These are phyloP conservation scores for Drosophila kanekoi DNA, from an alignment of 2,888 invertebrate genomes.

Conservation along the genomic window DNA sequence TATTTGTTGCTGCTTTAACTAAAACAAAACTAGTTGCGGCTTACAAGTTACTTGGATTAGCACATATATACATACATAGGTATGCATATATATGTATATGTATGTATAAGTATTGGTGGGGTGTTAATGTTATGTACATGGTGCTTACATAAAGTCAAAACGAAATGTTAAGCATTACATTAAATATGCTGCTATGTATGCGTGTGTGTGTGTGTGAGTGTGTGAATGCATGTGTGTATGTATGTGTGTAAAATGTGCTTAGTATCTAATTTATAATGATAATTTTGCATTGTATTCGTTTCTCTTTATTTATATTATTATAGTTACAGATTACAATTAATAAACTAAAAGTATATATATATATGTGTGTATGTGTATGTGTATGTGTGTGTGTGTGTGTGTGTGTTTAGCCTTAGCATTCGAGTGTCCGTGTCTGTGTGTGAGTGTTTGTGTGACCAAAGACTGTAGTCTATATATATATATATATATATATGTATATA, in stretches of 20 bases:
- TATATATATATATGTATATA: slow-evolving; percentile 19
- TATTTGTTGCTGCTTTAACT: slow-evolving; percentile 27
- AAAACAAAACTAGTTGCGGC: slow-evolving; percentile 43
- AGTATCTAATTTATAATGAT: slow-evolving; percentile 36
- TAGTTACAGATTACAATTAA: slow-evolving; percentile 24
- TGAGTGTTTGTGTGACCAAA: slow-evolving; percentile 31
- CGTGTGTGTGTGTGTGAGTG: slow-evolving; percentile 15
- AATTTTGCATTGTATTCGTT: slow-evolving; percentile 54
- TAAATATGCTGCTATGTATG: slow-evolving; percentile 26
- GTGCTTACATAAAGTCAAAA: slow-evolving; percentile 64
- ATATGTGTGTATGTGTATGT: slow-evolving; percentile 16
- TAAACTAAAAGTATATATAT: slow-evolving; percentile 38
- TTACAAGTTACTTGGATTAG: slow-evolving; percentile 37
- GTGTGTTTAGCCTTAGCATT: slow-evolving; percentile 19
- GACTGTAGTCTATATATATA: slow-evolving; percentile 25
- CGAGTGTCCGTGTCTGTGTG: slow-evolving; percentile 19
- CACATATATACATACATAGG: slow-evolving; percentile 1
- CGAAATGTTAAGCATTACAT: slow-evolving; percentile 36
- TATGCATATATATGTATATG: slow-evolving; percentile 8
- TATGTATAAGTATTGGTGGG: slow-evolving; percentile 70
- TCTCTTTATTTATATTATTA: slow-evolving; percentile 6
- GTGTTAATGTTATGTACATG: slow-evolving; percentile 75
- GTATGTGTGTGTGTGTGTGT: slow-evolving; percentile 10
- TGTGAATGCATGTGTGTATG: slow-evolving; percentile 21
- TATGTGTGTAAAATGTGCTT: slow-evolving; percentile 33